Conservation (phyloP, 2,888 invertebrate species). For the Germaria angustata region DNA sequence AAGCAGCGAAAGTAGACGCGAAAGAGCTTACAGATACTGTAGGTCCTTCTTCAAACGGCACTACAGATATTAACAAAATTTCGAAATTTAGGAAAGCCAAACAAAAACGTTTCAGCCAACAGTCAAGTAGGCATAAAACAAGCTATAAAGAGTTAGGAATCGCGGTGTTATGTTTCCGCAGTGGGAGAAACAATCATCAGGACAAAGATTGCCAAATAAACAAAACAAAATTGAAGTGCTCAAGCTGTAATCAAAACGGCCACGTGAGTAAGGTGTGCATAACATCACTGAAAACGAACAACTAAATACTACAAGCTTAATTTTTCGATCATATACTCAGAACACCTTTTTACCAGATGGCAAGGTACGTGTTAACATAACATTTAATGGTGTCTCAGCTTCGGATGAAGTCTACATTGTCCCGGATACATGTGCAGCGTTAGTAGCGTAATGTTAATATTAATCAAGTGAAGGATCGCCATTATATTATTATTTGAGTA, state of each 20-base stretch:
- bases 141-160: background rate
- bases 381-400: background rate
- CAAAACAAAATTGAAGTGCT: constrained; percentile 1
- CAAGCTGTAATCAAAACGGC: constrained; percentile 3
- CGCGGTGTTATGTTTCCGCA: background rate
- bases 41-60: background rate
- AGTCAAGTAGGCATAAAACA: background rate
- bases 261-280: constrained; percentile 14
- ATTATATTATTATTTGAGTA: too few relatives aligned
- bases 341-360: constrained; percentile 23
- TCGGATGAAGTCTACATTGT: background rate
- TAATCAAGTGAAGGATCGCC: too few relatives aligned
- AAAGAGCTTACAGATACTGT: background rate
- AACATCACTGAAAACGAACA: background rate
- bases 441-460: too few relatives aligned
- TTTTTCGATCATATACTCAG: background rate
- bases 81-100: background rate
- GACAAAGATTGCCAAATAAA: background rate
- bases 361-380: constrained; percentile 26
- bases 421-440: background rate
- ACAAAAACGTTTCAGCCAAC: background rate
- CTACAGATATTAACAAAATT: background rate
- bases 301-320: background rate
- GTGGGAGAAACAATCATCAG: constrained; percentile 1
- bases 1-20: background rate